phyloP scores from a whole-genome alignment of 1,140 invertebrate species.

The Plutomurus gul region DNA sequence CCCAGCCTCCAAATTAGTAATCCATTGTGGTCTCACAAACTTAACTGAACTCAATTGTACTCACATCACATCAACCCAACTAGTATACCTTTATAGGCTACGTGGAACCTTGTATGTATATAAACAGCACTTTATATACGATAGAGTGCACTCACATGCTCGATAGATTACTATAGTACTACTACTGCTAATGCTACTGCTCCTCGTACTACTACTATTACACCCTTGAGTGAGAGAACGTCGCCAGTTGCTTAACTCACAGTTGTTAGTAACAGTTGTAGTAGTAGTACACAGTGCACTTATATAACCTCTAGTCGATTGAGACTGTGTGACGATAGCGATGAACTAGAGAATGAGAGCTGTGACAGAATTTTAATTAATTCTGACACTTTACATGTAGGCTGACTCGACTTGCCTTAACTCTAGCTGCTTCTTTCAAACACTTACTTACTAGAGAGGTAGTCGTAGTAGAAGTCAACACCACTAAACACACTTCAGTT shows the following conservation, averaged over 20 bases:
- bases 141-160: no score
- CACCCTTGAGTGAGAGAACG: no score
- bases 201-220: no score
- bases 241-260: neutral
- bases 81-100: neutral
- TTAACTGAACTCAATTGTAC: neutral
- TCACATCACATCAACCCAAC: neutral
- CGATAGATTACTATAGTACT: no score
- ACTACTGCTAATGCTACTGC: no score
- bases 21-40: conserved; percentile 23
- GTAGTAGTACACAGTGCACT: neutral
- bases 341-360: conserved; percentile 4
- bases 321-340: neutral
- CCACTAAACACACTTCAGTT: no score
- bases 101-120: no score
- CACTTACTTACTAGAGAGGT: no score
- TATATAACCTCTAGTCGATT: neutral
- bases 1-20: conserved; percentile 27
- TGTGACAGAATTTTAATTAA: conserved; percentile 35
- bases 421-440: no score
- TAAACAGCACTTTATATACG: no score
- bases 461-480: no score
- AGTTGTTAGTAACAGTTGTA: neutral
- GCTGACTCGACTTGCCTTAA: neutral
- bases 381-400: conserved; percentile 25